phyloP scores from a whole-genome alignment of 53 echinoderm and acorn worm species.

The Glandiceps talaboti region DNA sequence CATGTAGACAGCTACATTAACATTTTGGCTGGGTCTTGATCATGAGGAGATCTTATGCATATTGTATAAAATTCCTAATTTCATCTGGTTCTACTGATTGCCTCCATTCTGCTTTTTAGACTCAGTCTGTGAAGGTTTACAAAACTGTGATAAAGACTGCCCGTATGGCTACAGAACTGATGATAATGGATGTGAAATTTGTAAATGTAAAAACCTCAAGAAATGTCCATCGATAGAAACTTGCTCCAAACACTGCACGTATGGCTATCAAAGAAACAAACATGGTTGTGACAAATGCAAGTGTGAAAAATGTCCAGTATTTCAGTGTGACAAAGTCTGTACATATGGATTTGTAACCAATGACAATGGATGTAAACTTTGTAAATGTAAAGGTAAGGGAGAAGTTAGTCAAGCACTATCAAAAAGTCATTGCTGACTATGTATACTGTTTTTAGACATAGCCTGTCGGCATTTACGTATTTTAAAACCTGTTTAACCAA shows the following conservation, averaged over 20 bases:
- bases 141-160: constrained; percentile 34
- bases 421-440: too few species aligned
- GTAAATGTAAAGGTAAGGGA: constrained; percentile 96
- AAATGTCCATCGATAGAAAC: constrained; percentile 48
- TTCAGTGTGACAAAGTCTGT: constrained; percentile 65
- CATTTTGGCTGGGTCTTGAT: too few species aligned
- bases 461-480: too few species aligned
- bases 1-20: too few species aligned
- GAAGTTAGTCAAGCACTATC: too few species aligned
- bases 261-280: constrained; percentile 63
- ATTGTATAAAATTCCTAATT: too few species aligned
- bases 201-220: constrained; percentile 31
- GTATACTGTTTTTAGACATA: too few species aligned
- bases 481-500: too few species aligned
- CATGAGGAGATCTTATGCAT: too few species aligned
- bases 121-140: constrained; percentile 23
- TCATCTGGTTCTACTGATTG: too few species aligned
- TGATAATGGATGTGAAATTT: constrained; percentile 54
- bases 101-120: too few species aligned
- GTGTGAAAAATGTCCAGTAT: constrained; percentile 58
- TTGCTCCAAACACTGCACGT: constrained; percentile 76
- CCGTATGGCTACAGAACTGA: constrained; percentile 58
- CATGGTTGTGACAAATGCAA: constrained; percentile 64
- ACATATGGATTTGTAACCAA: constrained; percentile 74
- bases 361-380: constrained; percentile 81